Evolutionary conservation across 2,888 invertebrate genomes (phyloP).

Genomic region (Patella caerulea): DNA sequence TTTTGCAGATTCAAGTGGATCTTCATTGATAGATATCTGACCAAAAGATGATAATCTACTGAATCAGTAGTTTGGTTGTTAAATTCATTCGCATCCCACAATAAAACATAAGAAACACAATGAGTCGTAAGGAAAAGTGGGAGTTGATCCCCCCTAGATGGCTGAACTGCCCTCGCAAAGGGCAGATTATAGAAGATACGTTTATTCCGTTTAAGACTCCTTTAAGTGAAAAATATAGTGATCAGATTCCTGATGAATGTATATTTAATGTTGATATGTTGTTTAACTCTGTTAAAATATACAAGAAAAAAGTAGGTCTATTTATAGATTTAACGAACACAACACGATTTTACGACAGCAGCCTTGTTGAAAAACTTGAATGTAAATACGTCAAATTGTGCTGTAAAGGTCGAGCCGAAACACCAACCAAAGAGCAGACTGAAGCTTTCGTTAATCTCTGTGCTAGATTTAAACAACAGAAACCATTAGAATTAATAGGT

Average conservation of each 20-base stretch:
- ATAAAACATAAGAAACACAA: slow-evolving; percentile 18
- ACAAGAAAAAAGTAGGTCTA: slow-evolving; percentile 89
- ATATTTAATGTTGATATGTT: slow-evolving; percentile 92
- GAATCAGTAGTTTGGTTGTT: no score
- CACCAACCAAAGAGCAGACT: slow-evolving; percentile 89
- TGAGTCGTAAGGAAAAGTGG: slow-evolving; percentile 31
- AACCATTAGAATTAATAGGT: slow-evolving; percentile 84
- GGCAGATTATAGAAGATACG: slow-evolving; percentile 66
- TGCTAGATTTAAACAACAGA: slow-evolving; percentile 82
- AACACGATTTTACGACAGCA: slow-evolving; percentile 88
- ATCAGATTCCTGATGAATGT: slow-evolving; percentile 85
- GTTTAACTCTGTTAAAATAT: slow-evolving; percentile 82
- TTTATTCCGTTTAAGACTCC: slow-evolving; percentile 98
- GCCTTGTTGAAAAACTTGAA: slow-evolving; percentile 84
- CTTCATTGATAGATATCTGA: no score
- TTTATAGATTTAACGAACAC: slow-evolving; percentile 99
- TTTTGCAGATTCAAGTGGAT: no score
- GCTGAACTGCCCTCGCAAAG: slow-evolving; percentile 73
- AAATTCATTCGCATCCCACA: no score
- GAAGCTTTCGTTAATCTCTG: slow-evolving; percentile 86
- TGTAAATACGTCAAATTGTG: slow-evolving; percentile 90
- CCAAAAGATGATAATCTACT: no score
- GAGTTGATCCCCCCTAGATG: slow-evolving; percentile 70
- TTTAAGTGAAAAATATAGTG: slow-evolving; percentile 84
- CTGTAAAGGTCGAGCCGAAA: slow-evolving; percentile 93